These are phyloP conservation scores for Drosophila mulleri DNA, from an alignment of 2,888 invertebrate species.

Conservation along the genomic window DNA sequence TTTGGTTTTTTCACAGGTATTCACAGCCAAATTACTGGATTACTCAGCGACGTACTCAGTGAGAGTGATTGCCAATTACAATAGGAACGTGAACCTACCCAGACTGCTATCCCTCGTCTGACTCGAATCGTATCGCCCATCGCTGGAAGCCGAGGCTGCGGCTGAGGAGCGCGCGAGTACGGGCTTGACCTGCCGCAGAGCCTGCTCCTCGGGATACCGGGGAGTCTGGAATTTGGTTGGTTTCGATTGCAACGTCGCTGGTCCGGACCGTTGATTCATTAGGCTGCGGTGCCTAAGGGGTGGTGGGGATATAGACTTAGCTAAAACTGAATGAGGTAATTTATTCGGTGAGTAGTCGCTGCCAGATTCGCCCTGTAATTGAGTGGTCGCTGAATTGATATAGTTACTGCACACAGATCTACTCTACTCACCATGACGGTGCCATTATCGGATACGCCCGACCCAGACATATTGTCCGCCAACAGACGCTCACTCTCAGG, in stretches of 20 bases:
- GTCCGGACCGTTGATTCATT: constrained; percentile 85
- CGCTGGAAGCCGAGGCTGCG: constrained; percentile 68
- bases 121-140: constrained; percentile 79
- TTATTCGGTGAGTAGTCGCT: constrained; percentile 88
- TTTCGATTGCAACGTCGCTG: constrained; percentile 84
- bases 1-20: constrained; percentile 26
- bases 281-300: constrained; percentile 85
- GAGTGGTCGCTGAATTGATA: not conserved
- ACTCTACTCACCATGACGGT: constrained; percentile 83
- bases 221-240: constrained; percentile 85
- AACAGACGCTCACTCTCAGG: constrained; percentile 91
- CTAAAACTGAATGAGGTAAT: constrained; percentile 85
- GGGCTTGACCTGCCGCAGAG: constrained; percentile 82
- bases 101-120: constrained; percentile 85
- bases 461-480: constrained; percentile 88
- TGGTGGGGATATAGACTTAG: constrained; percentile 85
- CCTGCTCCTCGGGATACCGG: constrained; percentile 85
- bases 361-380: constrained; percentile 87
- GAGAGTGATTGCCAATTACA: constrained; percentile 13
- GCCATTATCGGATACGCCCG: constrained; percentile 87
- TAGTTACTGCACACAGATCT: too few species aligned
- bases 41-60: constrained; percentile 56
- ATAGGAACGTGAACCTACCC: constrained; percentile 76
- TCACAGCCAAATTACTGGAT: constrained; percentile 61
- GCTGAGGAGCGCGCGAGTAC: constrained; percentile 75